Conservation (phyloP, 2,113 vertebrate species). For the Ondatra zibethicus region DNA sequence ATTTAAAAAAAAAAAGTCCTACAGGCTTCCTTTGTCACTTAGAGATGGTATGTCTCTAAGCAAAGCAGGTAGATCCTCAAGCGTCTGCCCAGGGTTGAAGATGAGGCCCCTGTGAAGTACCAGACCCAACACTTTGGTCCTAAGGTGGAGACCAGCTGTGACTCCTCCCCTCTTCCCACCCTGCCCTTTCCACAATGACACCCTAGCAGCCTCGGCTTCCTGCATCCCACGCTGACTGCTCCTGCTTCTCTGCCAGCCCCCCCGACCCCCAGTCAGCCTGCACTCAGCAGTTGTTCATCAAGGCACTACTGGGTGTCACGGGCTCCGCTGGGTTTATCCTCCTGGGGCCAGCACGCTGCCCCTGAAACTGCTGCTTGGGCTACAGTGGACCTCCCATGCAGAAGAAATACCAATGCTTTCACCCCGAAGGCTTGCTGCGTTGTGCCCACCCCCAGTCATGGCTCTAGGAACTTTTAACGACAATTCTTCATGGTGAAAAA, state of each 20-base stretch:
- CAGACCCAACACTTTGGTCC: rapidly evolving
- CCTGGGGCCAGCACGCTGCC: neutral
- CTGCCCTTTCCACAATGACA: neutral
- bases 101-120: neutral
- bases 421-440: neutral
- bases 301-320: rapidly evolving
- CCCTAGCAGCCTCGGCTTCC: neutral
- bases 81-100: neutral
- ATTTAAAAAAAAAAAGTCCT: neutral
- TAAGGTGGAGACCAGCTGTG: neutral
- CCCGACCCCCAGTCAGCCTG: neutral
- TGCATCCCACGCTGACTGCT: neutral
- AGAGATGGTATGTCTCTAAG: neutral
- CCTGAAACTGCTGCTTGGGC: neutral
- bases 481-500: conserved; percentile 5
- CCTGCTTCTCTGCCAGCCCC: neutral
- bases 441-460: neutral
- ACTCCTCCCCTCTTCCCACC: neutral
- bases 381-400: neutral
- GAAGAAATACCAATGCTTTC: neutral
- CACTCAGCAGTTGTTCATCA: neutral
- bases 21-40: neutral
- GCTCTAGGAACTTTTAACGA: neutral
- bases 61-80: neutral
- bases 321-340: neutral